These are phyloP conservation scores for Chaunax sp. DNA, from an alignment of 2,797 vertebrate species.

Conservation along the genomic window DNA sequence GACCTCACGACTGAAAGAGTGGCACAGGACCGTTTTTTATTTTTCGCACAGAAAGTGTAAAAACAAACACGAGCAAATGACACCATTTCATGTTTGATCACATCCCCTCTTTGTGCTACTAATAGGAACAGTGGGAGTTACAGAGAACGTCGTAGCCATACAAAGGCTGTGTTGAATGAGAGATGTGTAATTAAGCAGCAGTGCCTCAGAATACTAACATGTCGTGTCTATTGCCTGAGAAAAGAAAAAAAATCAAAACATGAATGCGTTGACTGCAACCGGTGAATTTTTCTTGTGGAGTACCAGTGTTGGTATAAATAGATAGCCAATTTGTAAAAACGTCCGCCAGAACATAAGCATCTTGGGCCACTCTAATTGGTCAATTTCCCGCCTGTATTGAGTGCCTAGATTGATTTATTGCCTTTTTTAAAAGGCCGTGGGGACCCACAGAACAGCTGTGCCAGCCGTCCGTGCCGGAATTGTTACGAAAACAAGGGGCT, in stretches of 20 bases:
- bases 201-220: constrained; percentile 60
- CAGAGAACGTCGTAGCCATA: constrained; percentile 32
- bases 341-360: constrained; percentile 87
- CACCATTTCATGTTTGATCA: constrained; percentile 42
- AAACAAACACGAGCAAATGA: constrained; percentile 32
- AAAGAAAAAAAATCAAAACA: constrained; percentile 35
- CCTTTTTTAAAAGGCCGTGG: constrained; percentile 88
- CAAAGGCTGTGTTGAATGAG: constrained; percentile 55
- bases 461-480: constrained; percentile 80
- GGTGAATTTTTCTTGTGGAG: constrained; percentile 75
- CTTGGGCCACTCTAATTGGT: constrained; percentile 90
- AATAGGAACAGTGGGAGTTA: constrained; percentile 55
- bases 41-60: constrained; percentile 14
- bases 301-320: constrained; percentile 85
- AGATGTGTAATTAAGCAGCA: constrained; percentile 68
- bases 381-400: constrained; percentile 90
- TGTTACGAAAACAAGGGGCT: constrained; percentile 85
- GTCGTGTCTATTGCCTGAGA: constrained; percentile 53
- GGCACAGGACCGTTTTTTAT: constrained; percentile 14
- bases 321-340: constrained; percentile 89
- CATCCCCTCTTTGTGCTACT: constrained; percentile 43
- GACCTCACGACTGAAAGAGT: constrained; percentile 21
- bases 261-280: constrained; percentile 78
- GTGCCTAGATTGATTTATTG: constrained; percentile 90
- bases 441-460: constrained; percentile 86